Percentiles rank a stretch among this genome's conserved stretches.
phyloP scores from a whole-genome alignment of 2,797 vertebrate genomes.

The Bufotes viridis region DNA sequence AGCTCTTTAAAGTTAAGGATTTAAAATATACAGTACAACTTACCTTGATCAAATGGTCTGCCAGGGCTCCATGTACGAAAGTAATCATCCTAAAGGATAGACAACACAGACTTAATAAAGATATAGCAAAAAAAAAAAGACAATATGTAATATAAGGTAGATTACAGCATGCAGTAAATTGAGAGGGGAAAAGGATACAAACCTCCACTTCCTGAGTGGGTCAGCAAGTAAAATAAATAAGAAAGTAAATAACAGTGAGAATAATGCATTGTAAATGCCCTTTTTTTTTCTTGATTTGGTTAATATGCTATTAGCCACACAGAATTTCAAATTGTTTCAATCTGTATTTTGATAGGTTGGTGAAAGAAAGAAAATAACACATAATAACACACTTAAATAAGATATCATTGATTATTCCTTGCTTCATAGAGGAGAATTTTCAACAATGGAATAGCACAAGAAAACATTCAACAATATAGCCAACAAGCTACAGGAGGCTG shows the following conservation, averaged over 20 bases:
- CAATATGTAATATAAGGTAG: background rate
- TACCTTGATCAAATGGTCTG: slow-evolving; percentile 94
- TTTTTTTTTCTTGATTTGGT: slow-evolving; percentile 33
- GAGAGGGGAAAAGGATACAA: slow-evolving; percentile 42
- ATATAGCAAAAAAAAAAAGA: background rate
- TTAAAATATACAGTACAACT: slow-evolving; percentile 62
- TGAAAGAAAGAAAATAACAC: slow-evolving; percentile 44
- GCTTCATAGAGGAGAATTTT: slow-evolving; percentile 35
- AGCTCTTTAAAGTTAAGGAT: too few relatives aligned
- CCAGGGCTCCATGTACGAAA: slow-evolving; percentile 89
- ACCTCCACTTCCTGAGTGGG: slow-evolving; percentile 60
- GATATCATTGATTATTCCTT: slow-evolving; percentile 52
- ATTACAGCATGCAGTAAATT: slow-evolving; percentile 37
- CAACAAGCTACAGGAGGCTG: slow-evolving; percentile 48
- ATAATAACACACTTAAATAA: slow-evolving; percentile 52
- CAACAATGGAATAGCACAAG: slow-evolving; percentile 47
- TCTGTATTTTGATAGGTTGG: slow-evolving; percentile 25
- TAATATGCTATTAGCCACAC: slow-evolving; percentile 52
- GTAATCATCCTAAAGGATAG: slow-evolving; percentile 85
- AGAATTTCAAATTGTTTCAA: slow-evolving; percentile 37
- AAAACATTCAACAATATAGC: slow-evolving; percentile 51
- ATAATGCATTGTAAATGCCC: slow-evolving; percentile 39
- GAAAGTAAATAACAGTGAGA: slow-evolving; percentile 52
- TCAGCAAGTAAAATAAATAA: slow-evolving; percentile 58
- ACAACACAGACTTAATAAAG: slow-evolving; percentile 67